Percentiles rank a stretch among this genome's conserved stretches.
Evolutionary conservation across 1,140 invertebrate species (phyloP).

Genomic region (Drosophila bocki): DNA sequence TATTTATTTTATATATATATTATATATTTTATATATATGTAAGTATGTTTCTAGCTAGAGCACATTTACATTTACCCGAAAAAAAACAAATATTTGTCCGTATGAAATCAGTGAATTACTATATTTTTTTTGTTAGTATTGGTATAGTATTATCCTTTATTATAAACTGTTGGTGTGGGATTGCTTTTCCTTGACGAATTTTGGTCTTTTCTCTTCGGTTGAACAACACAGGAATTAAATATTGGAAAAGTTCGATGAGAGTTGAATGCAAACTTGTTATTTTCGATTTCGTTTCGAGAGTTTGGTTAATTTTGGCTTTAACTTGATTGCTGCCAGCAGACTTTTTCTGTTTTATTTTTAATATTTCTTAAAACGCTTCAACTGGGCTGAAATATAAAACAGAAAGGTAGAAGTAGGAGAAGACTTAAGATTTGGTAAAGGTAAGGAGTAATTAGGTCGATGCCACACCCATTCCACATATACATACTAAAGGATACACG

Average conservation of each 20-base stretch:
- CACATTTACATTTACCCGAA: slow-evolving; percentile 39
- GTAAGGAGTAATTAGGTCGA: slow-evolving; percentile 37
- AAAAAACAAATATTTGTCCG: slow-evolving; percentile 14
- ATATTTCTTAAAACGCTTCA: slow-evolving; percentile 13
- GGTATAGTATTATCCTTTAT: slow-evolving; percentile 10
- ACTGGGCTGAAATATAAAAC: slow-evolving; percentile 53
- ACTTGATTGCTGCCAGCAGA: slow-evolving; percentile 68
- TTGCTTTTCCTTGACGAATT: slow-evolving; percentile 43
- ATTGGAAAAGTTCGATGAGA: slow-evolving; percentile 43
- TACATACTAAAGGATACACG: slow-evolving; percentile 2
- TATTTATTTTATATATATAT: slow-evolving; percentile 19
- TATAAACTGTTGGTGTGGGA: slow-evolving; percentile 19
- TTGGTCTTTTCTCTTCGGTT: slow-evolving; percentile 33
- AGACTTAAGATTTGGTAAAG: neutral
- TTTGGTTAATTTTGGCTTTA: slow-evolving; percentile 29
- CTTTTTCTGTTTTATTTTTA: slow-evolving; percentile 25
- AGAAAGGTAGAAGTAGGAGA: slow-evolving; percentile 4
- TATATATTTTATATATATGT: slow-evolving; percentile 6
- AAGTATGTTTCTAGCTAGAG: slow-evolving; percentile 35
- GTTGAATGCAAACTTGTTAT: slow-evolving; percentile 15
- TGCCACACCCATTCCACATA: slow-evolving; percentile 42
- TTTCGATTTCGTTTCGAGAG: slow-evolving; percentile 11
- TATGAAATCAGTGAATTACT: slow-evolving; percentile 16
- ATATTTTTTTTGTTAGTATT: slow-evolving; percentile 3
- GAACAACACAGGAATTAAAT: slow-evolving; percentile 36